A percentile compares a stretch with the other conserved stretches of the same genome.
Conservation (phyloP, 2,888 invertebrate species). For the Melinaea marsaeus region DNA sequence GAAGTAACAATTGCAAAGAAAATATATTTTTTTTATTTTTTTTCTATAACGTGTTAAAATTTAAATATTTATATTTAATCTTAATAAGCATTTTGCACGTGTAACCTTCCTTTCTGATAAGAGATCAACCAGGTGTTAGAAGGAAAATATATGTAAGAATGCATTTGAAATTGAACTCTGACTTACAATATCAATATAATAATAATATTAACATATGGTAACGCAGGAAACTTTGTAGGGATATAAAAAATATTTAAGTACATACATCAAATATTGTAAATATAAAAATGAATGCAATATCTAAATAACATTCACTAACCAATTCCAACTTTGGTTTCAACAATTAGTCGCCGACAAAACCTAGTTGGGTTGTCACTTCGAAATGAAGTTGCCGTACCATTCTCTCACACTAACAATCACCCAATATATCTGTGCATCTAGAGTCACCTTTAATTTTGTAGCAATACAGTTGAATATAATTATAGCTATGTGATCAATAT, state of each 20-base stretch:
- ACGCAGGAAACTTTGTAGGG: too few species aligned
- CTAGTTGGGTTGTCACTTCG: slow-evolving; percentile 66
- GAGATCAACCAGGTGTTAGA: too few species aligned
- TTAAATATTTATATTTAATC: too few species aligned
- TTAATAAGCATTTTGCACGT: too few species aligned
- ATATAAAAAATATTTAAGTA: not conserved
- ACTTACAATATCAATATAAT: too few species aligned
- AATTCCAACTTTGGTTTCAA: slow-evolving; percentile 59
- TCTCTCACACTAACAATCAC: slow-evolving; percentile 50
- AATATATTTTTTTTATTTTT: too few species aligned
- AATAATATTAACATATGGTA: too few species aligned
- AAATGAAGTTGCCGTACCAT: slow-evolving; percentile 60
- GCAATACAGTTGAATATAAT: slow-evolving; percentile 5
- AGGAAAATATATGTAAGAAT: too few species aligned
- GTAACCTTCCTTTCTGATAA: too few species aligned
- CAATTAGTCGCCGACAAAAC: slow-evolving; percentile 70
- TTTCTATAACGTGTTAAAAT: too few species aligned
- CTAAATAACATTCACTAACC: slow-evolving; percentile 27
- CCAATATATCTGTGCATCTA: slow-evolving; percentile 23
- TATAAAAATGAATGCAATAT: slow-evolving; percentile 15
- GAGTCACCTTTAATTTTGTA: slow-evolving; percentile 8
- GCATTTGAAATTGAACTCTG: too few species aligned
- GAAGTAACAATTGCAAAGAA: too few species aligned
- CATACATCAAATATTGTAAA: not conserved
- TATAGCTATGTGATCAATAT: not conserved